Percentiles rank a stretch among this genome's conserved stretches.
Conservation (phyloP, 1,140 invertebrate species). For the Callitettix versicolor region DNA sequence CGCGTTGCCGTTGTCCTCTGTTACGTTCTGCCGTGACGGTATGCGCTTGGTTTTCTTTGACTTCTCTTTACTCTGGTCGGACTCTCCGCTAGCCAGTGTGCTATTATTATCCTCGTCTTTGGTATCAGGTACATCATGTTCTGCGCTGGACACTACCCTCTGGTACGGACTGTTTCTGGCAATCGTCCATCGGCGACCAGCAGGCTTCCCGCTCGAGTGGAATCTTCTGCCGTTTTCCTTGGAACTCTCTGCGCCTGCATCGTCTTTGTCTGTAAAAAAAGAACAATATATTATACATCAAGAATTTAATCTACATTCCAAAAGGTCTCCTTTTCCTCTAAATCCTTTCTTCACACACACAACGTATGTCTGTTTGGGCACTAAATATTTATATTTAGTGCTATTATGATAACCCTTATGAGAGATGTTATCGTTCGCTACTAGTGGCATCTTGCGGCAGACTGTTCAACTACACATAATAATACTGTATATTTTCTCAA, state of each 20-base stretch:
- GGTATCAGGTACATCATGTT: background rate
- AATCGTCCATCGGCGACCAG: slow-evolving; percentile 3
- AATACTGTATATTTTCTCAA: too few species aligned
- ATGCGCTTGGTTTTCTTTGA: slow-evolving; percentile 3
- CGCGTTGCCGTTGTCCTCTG: too few species aligned
- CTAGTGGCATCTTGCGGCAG: too few species aligned
- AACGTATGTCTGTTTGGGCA: too few species aligned
- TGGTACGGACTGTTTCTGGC: slow-evolving; percentile 9
- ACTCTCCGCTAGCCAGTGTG: background rate
- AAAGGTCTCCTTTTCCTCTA: too few species aligned
- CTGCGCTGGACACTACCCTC: slow-evolving; percentile 2
- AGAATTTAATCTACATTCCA: too few species aligned
- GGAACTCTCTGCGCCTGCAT: background rate
- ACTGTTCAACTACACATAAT: too few species aligned
- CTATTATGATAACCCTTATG: too few species aligned
- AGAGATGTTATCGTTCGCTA: too few species aligned
- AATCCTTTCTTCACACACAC: too few species aligned
- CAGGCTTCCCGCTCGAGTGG: background rate
- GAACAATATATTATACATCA: too few species aligned
- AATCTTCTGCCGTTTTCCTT: background rate
- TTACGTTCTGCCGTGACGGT: background rate
- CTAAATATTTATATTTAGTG: too few species aligned
- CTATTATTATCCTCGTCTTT: background rate
- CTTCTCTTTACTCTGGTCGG: background rate
- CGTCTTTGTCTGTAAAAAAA: slow-evolving; percentile 1